phyloP scores from a whole-genome alignment of 2,888 invertebrate species.

The Mesorhabditis belari region DNA sequence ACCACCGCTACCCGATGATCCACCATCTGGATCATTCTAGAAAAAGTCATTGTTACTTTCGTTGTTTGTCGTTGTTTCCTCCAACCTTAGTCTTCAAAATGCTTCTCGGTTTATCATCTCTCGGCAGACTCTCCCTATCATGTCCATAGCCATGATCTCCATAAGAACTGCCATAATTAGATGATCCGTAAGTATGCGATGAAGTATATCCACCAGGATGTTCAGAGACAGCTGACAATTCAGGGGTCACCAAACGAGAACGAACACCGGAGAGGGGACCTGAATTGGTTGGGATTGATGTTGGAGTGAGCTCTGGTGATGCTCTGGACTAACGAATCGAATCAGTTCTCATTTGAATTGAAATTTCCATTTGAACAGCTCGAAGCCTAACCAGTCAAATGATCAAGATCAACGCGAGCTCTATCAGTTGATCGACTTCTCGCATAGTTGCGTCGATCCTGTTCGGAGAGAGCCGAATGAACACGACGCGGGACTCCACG shows the following conservation, averaged over 20 bases:
- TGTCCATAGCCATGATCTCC: slow-evolving; percentile 1
- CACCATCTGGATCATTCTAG: slow-evolving; percentile 11
- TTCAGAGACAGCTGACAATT: slow-evolving; percentile 34
- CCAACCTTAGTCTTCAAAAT: slow-evolving; percentile 50
- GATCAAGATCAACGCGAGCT: slow-evolving; percentile 18
- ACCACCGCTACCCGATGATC: slow-evolving; percentile 13
- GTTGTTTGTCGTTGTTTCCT: no score
- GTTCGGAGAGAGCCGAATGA: slow-evolving; percentile 29
- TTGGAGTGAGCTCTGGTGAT: no score
- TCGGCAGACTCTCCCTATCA: slow-evolving; percentile 14
- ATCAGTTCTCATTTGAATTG: neutral
- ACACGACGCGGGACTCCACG: slow-evolving; percentile 12
- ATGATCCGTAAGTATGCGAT: neutral
- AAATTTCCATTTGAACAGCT: neutral
- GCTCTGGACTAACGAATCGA: no score
- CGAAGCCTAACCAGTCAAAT: slow-evolving; percentile 11
- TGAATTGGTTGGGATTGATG: slow-evolving; percentile 2
- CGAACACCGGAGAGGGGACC: slow-evolving; percentile 3
- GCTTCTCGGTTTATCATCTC: slow-evolving; percentile 31
- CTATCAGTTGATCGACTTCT: slow-evolving; percentile 33
- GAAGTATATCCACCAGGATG: neutral
- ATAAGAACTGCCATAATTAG: slow-evolving; percentile 14
- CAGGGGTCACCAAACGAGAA: slow-evolving; percentile 26
- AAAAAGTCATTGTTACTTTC: no score
- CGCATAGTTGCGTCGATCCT: slow-evolving; percentile 24